Base-by-base conservation (phyloP, 1,140 invertebrate species). In the Gonioctena quinquepunctata region DNA sequence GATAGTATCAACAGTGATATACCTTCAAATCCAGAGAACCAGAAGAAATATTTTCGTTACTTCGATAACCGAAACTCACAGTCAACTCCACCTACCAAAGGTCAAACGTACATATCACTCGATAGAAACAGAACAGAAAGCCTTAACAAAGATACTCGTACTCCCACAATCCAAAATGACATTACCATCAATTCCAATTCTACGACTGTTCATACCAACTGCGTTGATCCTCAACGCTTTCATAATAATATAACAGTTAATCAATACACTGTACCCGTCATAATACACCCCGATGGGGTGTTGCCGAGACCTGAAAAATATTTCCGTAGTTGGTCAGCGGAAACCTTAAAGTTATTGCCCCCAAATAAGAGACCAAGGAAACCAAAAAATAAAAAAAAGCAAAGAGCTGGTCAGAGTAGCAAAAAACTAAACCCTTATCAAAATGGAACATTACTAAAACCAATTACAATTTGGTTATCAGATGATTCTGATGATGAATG, bases 391-490 rank as follows among this genome's bases (percentile, higher is more conserved):
- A 65, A 49, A 22, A 4, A 2, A 18, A n/a, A n/a, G 42, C 26
- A 25, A 11, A 60, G 23, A 60, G 22, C 11, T 60, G 21, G 21
- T 5, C 48, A 66, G 26, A 25, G 54, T 28, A 16, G 18, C 2
- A 49, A 66, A 11, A 23, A 19, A n/a, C n/a, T 18, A 27, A 42
- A 42, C 3, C 22, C 63, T 18, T 19, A 25, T 8, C n/a, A 18
- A 16, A 18, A 33, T 23, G 13, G 11, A 16, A 28, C 33, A 18
- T 23, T 63, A 42, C 11, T 21, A 8, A 42, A 57, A 48, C 7
- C 16, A 13, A 64, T 59, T n/a, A 50, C 57, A 11, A 68, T 62
- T 16, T 72, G 49, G 21, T 59, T 73, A n/a, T 50, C 59, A 19
- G 49, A 69, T 50, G 22, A 16, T 42, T 18, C 50, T 54, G 22